These are phyloP conservation scores for Ursus arctos DNA, from an alignment of 2,113 vertebrate genomes.

Conservation along the genomic window DNA sequence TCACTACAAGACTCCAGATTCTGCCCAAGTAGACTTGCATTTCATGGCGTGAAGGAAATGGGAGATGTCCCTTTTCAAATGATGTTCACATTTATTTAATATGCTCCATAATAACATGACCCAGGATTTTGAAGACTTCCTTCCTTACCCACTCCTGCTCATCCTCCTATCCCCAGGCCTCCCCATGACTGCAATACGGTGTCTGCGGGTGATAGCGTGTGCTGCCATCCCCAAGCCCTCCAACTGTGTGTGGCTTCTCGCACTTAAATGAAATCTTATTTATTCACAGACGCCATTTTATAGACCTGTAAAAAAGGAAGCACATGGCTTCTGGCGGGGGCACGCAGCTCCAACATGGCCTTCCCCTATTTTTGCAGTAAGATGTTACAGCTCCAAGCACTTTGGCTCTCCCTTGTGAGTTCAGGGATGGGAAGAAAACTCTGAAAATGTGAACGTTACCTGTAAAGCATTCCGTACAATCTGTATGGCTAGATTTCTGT, in stretches of 20 bases:
- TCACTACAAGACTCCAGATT: not conserved
- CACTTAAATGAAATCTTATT: constrained; percentile 28
- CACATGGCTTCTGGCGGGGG: constrained; percentile 25
- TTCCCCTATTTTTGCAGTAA: not conserved
- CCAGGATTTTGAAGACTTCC: not conserved
- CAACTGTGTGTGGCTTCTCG: constrained; percentile 58
- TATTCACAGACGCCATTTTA: constrained; percentile 67
- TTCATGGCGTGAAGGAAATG: not conserved
- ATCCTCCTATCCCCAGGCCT: not conserved
- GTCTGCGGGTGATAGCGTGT: not conserved
- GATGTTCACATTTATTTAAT: not conserved
- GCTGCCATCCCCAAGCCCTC: constrained; percentile 6
- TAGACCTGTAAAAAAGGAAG: constrained; percentile 59
- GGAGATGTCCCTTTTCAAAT: not conserved
- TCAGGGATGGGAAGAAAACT: not conserved
- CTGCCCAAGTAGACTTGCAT: not conserved
- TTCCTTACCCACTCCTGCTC: not conserved
- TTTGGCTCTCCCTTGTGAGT: not conserved
- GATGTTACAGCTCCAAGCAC: not conserved
- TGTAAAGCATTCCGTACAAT: not conserved
- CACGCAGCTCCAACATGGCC: not conserved
- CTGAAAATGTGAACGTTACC: not conserved
- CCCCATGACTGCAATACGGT: not conserved
- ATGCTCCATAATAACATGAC: not conserved
- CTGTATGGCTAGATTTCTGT: not conserved